Conservation (phyloP, 2,797 vertebrate species). For the Lacerta viridis region DNA sequence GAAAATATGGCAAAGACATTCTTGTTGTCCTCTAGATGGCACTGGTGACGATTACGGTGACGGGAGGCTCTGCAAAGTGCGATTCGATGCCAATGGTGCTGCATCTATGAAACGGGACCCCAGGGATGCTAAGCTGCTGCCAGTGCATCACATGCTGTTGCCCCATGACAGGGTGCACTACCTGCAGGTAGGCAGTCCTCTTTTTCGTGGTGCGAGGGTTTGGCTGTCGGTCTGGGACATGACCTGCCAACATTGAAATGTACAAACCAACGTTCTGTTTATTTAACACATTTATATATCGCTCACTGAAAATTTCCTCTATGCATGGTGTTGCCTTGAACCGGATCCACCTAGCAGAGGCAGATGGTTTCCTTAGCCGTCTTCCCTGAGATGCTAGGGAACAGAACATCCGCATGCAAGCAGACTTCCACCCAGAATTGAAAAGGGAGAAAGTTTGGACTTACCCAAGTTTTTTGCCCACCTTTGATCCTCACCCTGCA, state of each 20-base stretch:
- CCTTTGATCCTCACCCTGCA: no score
- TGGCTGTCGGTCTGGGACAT: neutral
- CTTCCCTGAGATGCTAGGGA: neutral
- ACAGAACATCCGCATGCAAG: no score
- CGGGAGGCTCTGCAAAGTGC: constrained; percentile 83
- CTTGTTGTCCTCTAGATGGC: constrained; percentile 73
- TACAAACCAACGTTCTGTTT: neutral
- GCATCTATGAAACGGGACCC: constrained; percentile 78
- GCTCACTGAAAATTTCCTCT: no score
- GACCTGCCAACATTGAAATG: no score
- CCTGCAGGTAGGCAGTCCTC: constrained; percentile 78
- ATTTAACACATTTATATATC: no score
- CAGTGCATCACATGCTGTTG: constrained; percentile 82
- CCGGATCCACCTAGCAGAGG: neutral
- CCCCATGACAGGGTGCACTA: constrained; percentile 85
- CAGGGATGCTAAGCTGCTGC: constrained; percentile 82
- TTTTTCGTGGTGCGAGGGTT: neutral
- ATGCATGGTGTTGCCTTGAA: neutral
- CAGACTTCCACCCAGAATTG: no score
- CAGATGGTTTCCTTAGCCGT: neutral
- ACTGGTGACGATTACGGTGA: constrained; percentile 81
- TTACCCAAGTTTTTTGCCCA: neutral
- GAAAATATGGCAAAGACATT: neutral
- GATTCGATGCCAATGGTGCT: constrained; percentile 83
- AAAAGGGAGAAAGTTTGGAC: neutral